Evolutionary conservation across 1,140 invertebrate genomes (phyloP).

Genomic region (Neodiprion pinetum): DNA sequence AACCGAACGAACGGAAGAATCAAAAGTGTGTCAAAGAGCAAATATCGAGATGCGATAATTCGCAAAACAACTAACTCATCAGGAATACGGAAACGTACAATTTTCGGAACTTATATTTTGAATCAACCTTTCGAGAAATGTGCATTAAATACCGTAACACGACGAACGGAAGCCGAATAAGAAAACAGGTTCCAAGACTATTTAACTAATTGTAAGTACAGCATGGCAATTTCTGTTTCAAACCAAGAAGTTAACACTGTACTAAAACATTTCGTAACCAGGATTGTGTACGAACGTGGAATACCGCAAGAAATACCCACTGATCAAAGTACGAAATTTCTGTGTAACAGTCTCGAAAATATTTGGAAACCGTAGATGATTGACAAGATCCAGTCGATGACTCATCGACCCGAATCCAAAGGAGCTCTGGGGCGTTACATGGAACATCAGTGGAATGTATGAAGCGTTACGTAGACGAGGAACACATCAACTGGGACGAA

Average conservation of each 20-base stretch:
- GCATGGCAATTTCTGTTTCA: conserved; percentile 26
- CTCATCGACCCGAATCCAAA: too few species aligned
- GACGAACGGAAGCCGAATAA: conserved; percentile 25
- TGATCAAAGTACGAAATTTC: too few species aligned
- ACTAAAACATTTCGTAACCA: conserved; percentile 31
- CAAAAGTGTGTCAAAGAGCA: neutral
- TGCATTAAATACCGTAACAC: conserved; percentile 40
- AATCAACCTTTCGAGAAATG: conserved; percentile 14
- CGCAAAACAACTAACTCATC: neutral
- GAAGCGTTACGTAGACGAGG: conserved; percentile 17
- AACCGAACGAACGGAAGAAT: neutral
- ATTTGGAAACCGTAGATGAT: too few species aligned
- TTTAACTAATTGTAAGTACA: conserved; percentile 36
- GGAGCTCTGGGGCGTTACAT: too few species aligned
- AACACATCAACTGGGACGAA: conserved; percentile 44
- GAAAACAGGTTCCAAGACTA: conserved; percentile 42
- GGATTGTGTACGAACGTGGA: conserved; percentile 12
- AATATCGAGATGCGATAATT: neutral
- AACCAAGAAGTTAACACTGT: conserved; percentile 33
- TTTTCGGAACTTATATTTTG: conserved; percentile 20
- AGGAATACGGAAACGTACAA: neutral
- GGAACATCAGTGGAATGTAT: too few species aligned
- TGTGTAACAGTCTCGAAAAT: too few species aligned
- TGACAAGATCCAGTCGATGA: too few species aligned
- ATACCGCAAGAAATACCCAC: conserved; percentile 31